These are phyloP conservation scores for Synaphobranchus kaupii DNA, from an alignment of 2,797 vertebrate genomes.

Conservation along the genomic window DNA sequence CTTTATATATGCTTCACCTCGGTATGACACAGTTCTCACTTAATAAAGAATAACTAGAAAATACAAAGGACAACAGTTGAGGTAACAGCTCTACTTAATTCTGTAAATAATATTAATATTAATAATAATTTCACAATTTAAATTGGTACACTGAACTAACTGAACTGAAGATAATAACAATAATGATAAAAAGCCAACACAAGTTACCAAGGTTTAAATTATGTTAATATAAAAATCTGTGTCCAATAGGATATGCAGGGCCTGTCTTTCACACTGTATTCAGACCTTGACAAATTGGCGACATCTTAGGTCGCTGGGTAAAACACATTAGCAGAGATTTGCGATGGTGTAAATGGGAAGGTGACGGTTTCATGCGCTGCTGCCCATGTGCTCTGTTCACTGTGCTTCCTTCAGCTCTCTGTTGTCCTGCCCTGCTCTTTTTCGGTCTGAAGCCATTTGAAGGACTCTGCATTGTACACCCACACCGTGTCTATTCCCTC, in stretches of 20 bases:
- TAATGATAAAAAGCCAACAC: neutral
- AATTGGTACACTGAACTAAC: too few relatives aligned
- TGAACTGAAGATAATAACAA: neutral
- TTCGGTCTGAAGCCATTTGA: conserved; percentile 53
- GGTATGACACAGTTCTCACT: neutral
- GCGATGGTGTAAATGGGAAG: neutral
- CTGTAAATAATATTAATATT: too few relatives aligned
- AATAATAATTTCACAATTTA: too few relatives aligned
- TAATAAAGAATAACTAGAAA: neutral
- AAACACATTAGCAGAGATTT: neutral
- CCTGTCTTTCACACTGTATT: neutral
- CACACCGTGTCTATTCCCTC: conserved; percentile 91
- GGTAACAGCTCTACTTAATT: too few relatives aligned
- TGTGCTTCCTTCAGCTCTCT: conserved; percentile 18
- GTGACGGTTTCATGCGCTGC: neutral
- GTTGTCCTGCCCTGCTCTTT: conserved; percentile 10
- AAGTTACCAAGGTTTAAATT: neutral
- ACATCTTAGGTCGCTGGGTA: neutral
- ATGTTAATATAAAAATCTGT: neutral
- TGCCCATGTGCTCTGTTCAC: neutral
- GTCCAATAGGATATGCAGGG: neutral
- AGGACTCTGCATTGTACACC: conserved; percentile 79
- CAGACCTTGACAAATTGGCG: neutral
- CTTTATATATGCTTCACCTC: neutral
- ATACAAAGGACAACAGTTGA: neutral